Conservation (phyloP, 1,140 invertebrate genomes). For the Pygmarrhopalites habei region DNA sequence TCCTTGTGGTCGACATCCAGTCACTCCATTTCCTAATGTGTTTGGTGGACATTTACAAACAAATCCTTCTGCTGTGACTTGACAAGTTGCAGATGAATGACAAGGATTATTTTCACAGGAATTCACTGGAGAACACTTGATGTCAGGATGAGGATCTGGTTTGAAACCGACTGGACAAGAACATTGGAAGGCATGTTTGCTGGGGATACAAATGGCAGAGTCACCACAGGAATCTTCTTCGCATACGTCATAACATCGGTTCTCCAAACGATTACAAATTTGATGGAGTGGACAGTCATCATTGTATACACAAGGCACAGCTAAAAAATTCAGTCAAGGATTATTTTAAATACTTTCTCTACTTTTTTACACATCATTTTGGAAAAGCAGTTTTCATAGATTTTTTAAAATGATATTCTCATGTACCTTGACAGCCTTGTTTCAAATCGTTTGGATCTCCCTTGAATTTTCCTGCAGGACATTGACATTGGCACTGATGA, state of each 20-base stretch:
- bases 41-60: conserved; percentile 63
- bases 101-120: conserved; percentile 69
- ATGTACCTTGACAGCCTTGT: conserved; percentile 67
- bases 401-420: no score
- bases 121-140: conserved; percentile 54
- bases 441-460: conserved; percentile 70
- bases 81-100: conserved; percentile 69
- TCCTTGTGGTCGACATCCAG: conserved; percentile 67
- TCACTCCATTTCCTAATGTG: conserved; percentile 66
- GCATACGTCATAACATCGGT: conserved; percentile 74
- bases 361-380: no score
- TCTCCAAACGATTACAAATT: conserved; percentile 69
- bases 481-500: conserved; percentile 78
- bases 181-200: conserved; percentile 70
- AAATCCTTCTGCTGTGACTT: conserved; percentile 54
- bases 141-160: conserved; percentile 69
- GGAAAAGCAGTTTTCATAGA: no score
- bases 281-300: conserved; percentile 65
- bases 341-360: no score
- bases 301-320: conserved; percentile 69
- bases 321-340: no score
- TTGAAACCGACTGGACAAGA: conserved; percentile 73
- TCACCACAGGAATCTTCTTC: conserved; percentile 71
- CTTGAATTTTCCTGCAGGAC: conserved; percentile 70
- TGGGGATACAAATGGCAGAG: conserved; percentile 79